Base-by-base conservation (phyloP, 2,888 invertebrate species). In the Megastigmus dorsalis region DNA sequence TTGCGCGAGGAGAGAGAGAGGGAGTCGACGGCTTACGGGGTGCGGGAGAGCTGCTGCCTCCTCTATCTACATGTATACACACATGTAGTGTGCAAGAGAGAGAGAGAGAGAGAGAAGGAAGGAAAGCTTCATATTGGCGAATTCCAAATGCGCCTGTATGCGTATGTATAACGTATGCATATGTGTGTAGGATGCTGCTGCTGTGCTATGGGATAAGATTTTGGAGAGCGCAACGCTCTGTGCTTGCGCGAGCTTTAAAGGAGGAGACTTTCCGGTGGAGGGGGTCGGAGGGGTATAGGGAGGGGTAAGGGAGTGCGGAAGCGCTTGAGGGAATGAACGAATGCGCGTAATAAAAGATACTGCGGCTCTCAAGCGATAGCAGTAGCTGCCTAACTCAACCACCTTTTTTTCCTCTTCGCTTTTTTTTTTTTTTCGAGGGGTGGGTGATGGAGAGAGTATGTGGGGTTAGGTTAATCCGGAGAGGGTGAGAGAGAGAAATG, bases 291-390 rank as follows among this genome's bases (percentile, higher is more conserved):
- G n/a, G n/a, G n/a, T n/a, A n/a, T n/a, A n/a, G n/a, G 5, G 30
- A 18, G 55, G 20, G 33, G 6, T 18, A 13, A 36, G 55, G 5
- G 23, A 10, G n/a, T 5, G 43, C 13, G 28, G 26, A 43, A 60
- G 36, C 48, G 26, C 45, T 43, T 43, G 48, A n/a, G 23, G 43
- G n/a, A 33, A 18, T 28, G n/a, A 36, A 48, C 63, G 63, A 38
- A 48, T 38, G 66, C 41, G 54, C 18, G 54, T 66, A 68, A 59
- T 59, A 68, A 57, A 59, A 68, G 48, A 48, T 57, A 38, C 20
- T 2, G 23, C 55, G 67, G 43, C 2, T 13, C 15, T 43, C 7
- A n/a, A 7, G 36, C 36, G 26, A n/a, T 23, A 57, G 18, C n/a
- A n/a, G n/a, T n/a, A n/a, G n/a, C n/a, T n/a, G n/a, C n/a, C n/a